Evolutionary conservation across 1,140 invertebrate genomes (phyloP).

Genomic region (Drosophila chauvacae): DNA sequence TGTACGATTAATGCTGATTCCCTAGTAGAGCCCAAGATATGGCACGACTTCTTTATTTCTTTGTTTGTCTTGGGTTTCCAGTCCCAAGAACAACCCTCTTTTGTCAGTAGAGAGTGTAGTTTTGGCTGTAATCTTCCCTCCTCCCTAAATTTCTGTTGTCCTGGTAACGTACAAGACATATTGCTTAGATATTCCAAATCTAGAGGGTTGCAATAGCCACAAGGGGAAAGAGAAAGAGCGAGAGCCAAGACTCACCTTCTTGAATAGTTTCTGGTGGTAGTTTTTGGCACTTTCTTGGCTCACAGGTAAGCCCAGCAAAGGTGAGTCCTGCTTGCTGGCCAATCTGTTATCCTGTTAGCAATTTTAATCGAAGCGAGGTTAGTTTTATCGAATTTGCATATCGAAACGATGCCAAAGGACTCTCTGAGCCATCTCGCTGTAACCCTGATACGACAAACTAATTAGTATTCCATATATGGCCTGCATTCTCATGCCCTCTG

Average conservation of each 20-base stretch:
- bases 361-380: constrained; percentile 46
- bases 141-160: constrained; percentile 34
- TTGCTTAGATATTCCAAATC: constrained; percentile 6
- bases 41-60: constrained; percentile 19
- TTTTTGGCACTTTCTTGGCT: constrained; percentile 28
- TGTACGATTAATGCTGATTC: constrained; percentile 14
- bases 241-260: constrained; percentile 18
- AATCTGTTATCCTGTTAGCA: constrained; percentile 57
- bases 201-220: constrained; percentile 23
- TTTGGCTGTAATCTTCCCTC: constrained; percentile 25
- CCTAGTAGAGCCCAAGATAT: constrained; percentile 24
- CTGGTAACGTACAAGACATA: constrained; percentile 50
- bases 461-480: constrained; percentile 14
- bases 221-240: neutral
- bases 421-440: constrained; percentile 6
- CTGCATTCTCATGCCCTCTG: constrained; percentile 35
- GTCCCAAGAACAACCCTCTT: constrained; percentile 27
- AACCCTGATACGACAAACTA: constrained; percentile 18
- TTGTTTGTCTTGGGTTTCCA: neutral
- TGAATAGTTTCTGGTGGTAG: constrained; percentile 48
- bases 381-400: constrained; percentile 57
- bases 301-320: constrained; percentile 10
- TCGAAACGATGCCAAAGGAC: constrained; percentile 7
- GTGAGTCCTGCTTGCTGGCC: constrained; percentile 16
- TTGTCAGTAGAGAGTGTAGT: neutral